A percentile compares a stretch with the other conserved stretches of the same genome.
phyloP scores from a whole-genome alignment of 1,140 invertebrate genomes.

The Oreohelix idahoensis region DNA sequence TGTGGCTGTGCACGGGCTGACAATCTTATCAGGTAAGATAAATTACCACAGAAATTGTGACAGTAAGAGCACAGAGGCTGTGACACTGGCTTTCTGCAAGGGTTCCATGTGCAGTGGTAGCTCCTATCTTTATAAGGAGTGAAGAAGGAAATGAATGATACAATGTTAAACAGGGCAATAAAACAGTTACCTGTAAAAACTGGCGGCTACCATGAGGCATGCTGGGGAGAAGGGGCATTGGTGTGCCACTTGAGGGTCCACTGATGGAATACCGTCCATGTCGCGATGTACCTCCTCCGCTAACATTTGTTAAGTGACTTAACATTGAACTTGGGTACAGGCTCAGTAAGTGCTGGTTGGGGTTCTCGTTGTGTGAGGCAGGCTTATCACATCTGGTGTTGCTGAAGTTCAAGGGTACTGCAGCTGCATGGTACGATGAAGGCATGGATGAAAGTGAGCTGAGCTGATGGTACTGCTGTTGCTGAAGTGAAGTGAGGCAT shows the following conservation, averaged over 20 bases:
- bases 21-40: too few species aligned
- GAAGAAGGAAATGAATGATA: too few species aligned
- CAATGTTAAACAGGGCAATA: too few species aligned
- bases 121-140: too few species aligned
- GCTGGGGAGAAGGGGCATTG: background rate
- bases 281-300: background rate
- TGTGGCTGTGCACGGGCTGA: too few species aligned
- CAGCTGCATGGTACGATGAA: slow-evolving; percentile 16
- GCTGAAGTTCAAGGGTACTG: background rate
- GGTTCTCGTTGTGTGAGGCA: background rate
- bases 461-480: slow-evolving; percentile 25
- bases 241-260: background rate
- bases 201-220: background rate
- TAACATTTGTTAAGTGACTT: slow-evolving; percentile 13
- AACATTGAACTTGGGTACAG: background rate
- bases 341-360: background rate
- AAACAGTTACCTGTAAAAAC: slow-evolving; percentile 23
- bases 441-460: slow-evolving; percentile 13
- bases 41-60: too few species aligned
- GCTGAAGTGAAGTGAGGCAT: slow-evolving; percentile 5
- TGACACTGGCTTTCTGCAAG: too few species aligned
- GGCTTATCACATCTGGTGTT: background rate
- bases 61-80: too few species aligned
- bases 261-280: slow-evolving; percentile 32
- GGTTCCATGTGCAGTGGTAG: too few species aligned